Evolutionary conservation across 2,797 vertebrate genomes (phyloP).

Genomic region (Pangasius larnaudii): DNA sequence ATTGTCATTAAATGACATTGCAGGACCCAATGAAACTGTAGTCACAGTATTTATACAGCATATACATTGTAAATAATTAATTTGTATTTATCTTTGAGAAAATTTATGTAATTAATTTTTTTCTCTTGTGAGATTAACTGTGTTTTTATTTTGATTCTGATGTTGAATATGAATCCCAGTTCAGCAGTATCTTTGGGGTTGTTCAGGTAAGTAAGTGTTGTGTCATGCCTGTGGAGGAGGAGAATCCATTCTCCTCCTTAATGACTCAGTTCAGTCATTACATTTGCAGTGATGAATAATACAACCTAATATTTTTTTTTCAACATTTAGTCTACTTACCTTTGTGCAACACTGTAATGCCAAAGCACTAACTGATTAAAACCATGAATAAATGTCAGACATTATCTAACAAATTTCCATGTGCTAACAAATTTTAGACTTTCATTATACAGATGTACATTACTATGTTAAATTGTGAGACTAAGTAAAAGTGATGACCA

Average conservation of each 20-base stretch:
- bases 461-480: neutral
- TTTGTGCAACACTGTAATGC: neutral
- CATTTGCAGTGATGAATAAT: conserved; percentile 28
- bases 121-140: conserved; percentile 24
- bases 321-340: conserved; percentile 23
- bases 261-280: conserved; percentile 28
- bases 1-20: conserved; percentile 3
- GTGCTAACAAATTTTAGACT: neutral
- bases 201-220: conserved; percentile 86
- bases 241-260: conserved; percentile 12
- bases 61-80: neutral
- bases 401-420: neutral
- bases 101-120: neutral
- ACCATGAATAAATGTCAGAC: neutral
- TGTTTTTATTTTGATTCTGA: conserved; percentile 55
- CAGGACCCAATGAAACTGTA: neutral
- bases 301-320: conserved; percentile 10
- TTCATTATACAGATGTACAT: neutral
- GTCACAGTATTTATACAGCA: neutral
- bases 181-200: conserved; percentile 95
- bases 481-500: neutral
- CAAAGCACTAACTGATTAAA: conserved; percentile 25
- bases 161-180: conserved; percentile 88
- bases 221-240: conserved; percentile 58
- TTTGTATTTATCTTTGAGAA: neutral